Base-by-base conservation (phyloP, 2,113 vertebrate genomes). In the Gasterosteus nipponicus region DNA sequence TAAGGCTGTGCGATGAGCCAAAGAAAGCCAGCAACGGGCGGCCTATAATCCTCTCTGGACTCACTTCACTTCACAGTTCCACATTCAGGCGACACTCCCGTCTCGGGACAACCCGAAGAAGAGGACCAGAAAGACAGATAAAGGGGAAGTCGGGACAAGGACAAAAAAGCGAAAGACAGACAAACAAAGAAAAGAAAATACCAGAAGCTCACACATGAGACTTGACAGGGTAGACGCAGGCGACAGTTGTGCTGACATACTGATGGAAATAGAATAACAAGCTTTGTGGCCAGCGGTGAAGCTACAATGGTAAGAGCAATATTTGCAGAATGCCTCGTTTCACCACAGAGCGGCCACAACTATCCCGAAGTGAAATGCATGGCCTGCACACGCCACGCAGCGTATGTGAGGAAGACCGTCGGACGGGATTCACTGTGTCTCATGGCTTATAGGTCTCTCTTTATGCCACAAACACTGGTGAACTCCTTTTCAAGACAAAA, bases 211-310 rank as follows among this genome's bases (percentile, higher is more conserved):
- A 41, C 53, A 41, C 35, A 33, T 33, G 41, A 77, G 47, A 73
- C 42, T 62, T 75, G 64, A 84, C 53, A 57, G 49, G 71, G 64
- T 51, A 64, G 51, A 82, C 70, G 18, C 15, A 83, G 84, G 66
- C 51, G 68, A 61, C 46, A 0, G 63, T 44, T 71, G 33, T 39
- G 65, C 77, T 80, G 77, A 80, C 77, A 84, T 81, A 65, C 81
- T 74, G 61, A 71, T 73, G 65, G 60, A 84, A 82, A 79, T 77
- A 69, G 65, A 85, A 77, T 64, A 86, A 87, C 60, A 87, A 49
- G 76, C 56, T 42, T 57, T 79, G 81, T 63, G 80, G 81, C 73
- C 16, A 63, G 78, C 31, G 71, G 62, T 79, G 77, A 80, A 78
- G 68, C 68, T 86, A 56, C 46, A 49, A 77, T 82, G 71, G 75